Base-by-base conservation (phyloP, 2,113 vertebrate species). In the Noctilio leporinus region DNA sequence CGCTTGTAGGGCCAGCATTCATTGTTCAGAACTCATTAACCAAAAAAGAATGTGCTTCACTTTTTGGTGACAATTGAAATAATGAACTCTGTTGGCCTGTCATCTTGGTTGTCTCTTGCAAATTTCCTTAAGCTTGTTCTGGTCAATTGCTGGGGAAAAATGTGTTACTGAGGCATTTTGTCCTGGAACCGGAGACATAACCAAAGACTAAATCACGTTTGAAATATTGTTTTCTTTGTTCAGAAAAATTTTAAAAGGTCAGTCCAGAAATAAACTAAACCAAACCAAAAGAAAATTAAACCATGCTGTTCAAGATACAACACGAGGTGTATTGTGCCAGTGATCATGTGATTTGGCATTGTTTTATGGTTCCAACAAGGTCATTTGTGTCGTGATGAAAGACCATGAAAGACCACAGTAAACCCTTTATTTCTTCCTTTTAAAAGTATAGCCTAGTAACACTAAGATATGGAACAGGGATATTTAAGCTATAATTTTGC, bases 221-320 rank as follows among this genome's bases (percentile, higher is more conserved):
- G 59, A 96, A 93, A 95, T 88, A 65, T 19, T 67, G 2, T 72
- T 78, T 94, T 33, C 33, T 70, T 57, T 95, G 47, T 83, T 97
- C 67, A 51, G 14, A 89, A 89, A 86, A 10, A 28, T 69, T 69
- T 49, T 80, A 57, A 87, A 95, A 47, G 57, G 7, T 33, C n/a
- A 86, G 15, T 91, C n/a, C 38, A 86, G 51, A 89, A 95, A 94
- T 8, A 86, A 95, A 65, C 26, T 78, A 92, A 75, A 90, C 35
- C 70, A 89, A 67, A 78, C 17, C 20, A 47, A 78, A 96, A 28
- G 49, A 92, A 96, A 95, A 89, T 87, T 83, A 76, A 93, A 84
- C 40, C 51, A 45, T 16, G 4, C 17, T 89, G 20, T 7, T 91
- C 12, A 75, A n/a, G 67, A 70, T 64, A 26, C 40, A 83, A 64